These are phyloP conservation scores for Bombyx mandarina DNA, from an alignment of 1,140 invertebrate species.

Conservation along the genomic window DNA sequence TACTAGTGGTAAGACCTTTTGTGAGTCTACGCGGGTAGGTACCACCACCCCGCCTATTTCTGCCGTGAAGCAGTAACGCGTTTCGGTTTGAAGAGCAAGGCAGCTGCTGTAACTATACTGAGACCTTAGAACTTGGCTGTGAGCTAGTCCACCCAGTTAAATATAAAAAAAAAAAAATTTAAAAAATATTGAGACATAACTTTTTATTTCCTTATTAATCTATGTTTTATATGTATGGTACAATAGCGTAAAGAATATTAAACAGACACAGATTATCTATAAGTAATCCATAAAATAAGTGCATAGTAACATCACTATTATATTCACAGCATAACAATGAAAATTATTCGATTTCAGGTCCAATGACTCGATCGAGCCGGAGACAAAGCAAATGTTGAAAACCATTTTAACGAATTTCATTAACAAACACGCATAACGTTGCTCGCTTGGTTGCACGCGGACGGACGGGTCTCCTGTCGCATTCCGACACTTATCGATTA, in stretches of 20 bases:
- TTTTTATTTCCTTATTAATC: background rate
- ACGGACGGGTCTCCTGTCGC: conserved; percentile 36
- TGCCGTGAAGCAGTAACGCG: too few relatives aligned
- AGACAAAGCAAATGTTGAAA: conserved; percentile 13
- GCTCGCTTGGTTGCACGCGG: conserved; percentile 43
- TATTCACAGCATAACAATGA: background rate
- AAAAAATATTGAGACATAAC: too few relatives aligned
- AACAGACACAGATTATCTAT: background rate
- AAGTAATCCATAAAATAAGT: background rate
- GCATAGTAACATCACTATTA: background rate
- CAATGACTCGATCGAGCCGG: conserved; percentile 29
- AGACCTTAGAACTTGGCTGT: too few relatives aligned
- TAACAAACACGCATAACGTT: conserved; percentile 46
- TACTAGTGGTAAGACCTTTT: too few relatives aligned
- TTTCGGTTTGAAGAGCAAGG: too few relatives aligned
- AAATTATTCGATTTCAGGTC: conserved; percentile 34
- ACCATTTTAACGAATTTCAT: conserved; percentile 18
- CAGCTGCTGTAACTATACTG: too few relatives aligned
- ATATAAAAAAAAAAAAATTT: too few relatives aligned
- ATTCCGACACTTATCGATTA: conserved; percentile 57
- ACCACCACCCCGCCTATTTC: too few relatives aligned
- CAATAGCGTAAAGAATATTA: background rate
- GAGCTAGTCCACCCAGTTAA: too few relatives aligned
- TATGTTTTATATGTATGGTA: background rate
- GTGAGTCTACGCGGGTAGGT: too few relatives aligned